Base-by-base conservation (phyloP, 2,113 vertebrate genomes). In the Carassius carassius region DNA sequence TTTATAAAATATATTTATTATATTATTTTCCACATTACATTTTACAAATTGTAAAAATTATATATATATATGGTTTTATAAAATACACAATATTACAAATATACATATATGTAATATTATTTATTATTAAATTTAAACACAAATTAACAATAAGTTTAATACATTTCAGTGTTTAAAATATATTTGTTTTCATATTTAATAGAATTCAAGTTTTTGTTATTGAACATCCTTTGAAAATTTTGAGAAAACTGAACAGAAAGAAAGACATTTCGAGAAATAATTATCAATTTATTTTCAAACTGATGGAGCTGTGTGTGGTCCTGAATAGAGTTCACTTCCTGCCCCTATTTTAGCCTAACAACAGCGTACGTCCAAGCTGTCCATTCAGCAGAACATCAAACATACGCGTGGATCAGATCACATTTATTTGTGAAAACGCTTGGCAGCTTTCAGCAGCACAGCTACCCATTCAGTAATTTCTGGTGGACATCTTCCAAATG, bases 361-460 rank as follows among this genome's bases (percentile, higher is more conserved):
- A 10, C 16, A 60, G 19, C 23, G 11, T 56, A 6, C n/a, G 0
- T 44, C 13, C 37, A 25, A 44, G 35, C 56, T 25, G 21, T 44
- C 13, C 77, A 79, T 44, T 41, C 56, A 79, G 21, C 3, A 19
- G 54, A 47, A 63, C 58, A 63, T 78, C 17, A 78, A 78, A 78
- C 77, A 10, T 2, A 5, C 37, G 10, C 3, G 44, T 13, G 14
- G 21, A 25, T 44, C 51, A 63, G 56, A 79, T 44, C 58, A 44
- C 19, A 41, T 62, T 44, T 79, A 23, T 63, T 49, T 65, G 4
- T 51, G 16, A 69, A 81, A 5, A 51, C 3, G 5, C 25, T 32
- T 81, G 37, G 78, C 62, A 51, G 60, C 44, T 67, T 69, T 65
- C 14, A 81, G 16, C 44, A 51, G 47, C 47, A 32, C 25, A 21